Evolutionary conservation across 1,140 invertebrate genomes (phyloP), one percentile per base, ranked within the genome.

Genomic region (Caenorhabditis latens): DNA sequence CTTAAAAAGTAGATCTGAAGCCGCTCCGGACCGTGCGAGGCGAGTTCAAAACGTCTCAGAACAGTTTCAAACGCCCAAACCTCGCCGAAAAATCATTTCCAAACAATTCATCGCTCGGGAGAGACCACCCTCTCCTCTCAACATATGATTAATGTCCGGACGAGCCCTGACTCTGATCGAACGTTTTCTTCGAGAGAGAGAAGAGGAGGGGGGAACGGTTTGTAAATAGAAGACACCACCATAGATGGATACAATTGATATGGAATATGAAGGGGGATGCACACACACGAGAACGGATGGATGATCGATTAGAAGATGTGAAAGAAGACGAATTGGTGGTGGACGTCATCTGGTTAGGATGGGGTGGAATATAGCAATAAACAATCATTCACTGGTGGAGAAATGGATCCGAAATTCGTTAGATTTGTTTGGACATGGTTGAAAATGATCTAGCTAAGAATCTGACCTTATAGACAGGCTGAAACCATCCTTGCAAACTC

Each of bases 241-340:
- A 24, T 19, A 79, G 71, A 79, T 79, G 71, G 71, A 50, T 79
- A 79, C 21, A 79, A 24, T 53, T 79, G 71, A 79, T 79, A 79
- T 79, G 71, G 65, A 1, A 32, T 9, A 13, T 8, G 6, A n/a
- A 2, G 11, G 58, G 9, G 24, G 58, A n/a, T 11, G n/a, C 58
- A 21, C 7, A 40, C 58, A 21, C 7, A 40, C 21, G 61, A 65
- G 65, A 65, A 43, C 24, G 14, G 19, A 24, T 14, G 42, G 19
- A 50, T 79, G 71, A 79, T 79, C 71, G 71, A 79, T 79, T 79
- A 42, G 21, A 67, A 67, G 63, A 42, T 8, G 24, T 71, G 42
- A 19, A 40, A 16, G 24, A 67, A 21, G 21, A 9, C 9, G 19
- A 71, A 32, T 32, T 32, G 32, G 32, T 32, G 32, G 32, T 32